Base-by-base conservation (phyloP, 2,888 invertebrate species). In the Melanargia galathea region DNA sequence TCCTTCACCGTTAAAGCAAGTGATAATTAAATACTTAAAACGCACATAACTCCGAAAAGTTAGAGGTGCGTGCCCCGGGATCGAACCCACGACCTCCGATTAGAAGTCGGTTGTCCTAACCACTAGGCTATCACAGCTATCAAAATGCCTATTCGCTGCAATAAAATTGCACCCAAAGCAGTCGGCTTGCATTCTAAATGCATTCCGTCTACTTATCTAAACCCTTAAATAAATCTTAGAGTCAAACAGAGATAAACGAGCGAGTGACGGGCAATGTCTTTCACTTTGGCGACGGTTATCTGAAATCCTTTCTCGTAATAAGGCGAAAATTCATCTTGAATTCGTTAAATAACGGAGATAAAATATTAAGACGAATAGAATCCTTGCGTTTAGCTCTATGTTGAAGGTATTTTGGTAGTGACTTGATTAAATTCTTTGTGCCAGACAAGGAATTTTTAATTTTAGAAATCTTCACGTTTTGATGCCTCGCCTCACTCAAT, bases 361-460 rank as follows among this genome's bases (percentile, higher is more conserved):
- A 65, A 62, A 62, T 62, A 65, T 65, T 62, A 62, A 58, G 58
- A 62, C 55, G 48, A 54, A 33, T 46, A 58, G 62, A 62, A 52
- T 33, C 33, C 58, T 54, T 43, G 35, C 57, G 56, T 46, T 61
- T 43, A 61, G 26, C 49, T 59, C 61, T 58, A 46, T 57, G 64
- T 46, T 33, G 18, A 46, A 57, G 54, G 48, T 40, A 62, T 59
- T 58, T 62, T n/a, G 48, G 22, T 46, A 56, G 7, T 54, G 52
- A 48, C 62, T 65, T 49, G 54, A 65, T 65, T 65, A 65, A 62
- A 65, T 62, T 65, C 58, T 46, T 46, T 30, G 26, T 57, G 43
- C 45, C 26, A 33, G 30, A 18, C 20, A 33, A 2, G 45, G 57
- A 57, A 57, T 57, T 43, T 57, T 57, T 57, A 57, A 57, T 57